Evolutionary conservation across 2,797 vertebrate genomes (phyloP), one percentile per base, ranked within the genome.

Genomic region (Graptemys geographica): DNA sequence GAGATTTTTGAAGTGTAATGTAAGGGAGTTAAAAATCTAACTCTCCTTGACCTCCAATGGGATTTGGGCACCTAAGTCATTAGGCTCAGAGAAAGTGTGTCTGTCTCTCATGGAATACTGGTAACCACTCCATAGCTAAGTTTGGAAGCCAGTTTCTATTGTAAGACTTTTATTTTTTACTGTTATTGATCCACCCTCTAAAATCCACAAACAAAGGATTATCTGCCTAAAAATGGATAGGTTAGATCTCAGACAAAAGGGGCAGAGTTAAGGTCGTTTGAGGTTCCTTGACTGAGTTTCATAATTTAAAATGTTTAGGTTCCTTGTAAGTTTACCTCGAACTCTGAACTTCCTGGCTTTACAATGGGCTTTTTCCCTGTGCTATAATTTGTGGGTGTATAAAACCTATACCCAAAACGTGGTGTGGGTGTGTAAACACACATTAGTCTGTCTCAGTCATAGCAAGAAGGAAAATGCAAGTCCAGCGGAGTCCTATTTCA

Each of bases 401-500:
- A 72, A 72, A 37, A 72, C 37, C 21, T 19, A 37, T 37, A 21
- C n/a, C 18, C 18, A 37, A 69, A 69, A 21, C 11, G 19, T 21
- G 65, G 37, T 76, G 37, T 74, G 72, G 9, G 11, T 16, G 25
- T 31, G 8, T 78, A 28, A 11, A 31, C 1, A 1, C 11, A 0
- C 21, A 69, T 3, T 0, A 49, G 69, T 65, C 6, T 0, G 0
- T 49, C 11, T 0, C 2, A n/a, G 2, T 8, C 4, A 84, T 25
- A 56, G 12, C 65, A 21, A 23, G 19, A 7, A 62, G 86, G 83
- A 86, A 86, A 57, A 6, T 21, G 1, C n/a, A 6, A 44, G 51
- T 53, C 83, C 65, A 10, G 65, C 8, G 1, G 15, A 62, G 15
- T 16, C 59, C 79, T 1, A 16, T 2, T 49, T 78, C 27, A 78